Evolutionary conservation across 2,113 vertebrate genomes (phyloP).

Genomic region (Corvus cornix): DNA sequence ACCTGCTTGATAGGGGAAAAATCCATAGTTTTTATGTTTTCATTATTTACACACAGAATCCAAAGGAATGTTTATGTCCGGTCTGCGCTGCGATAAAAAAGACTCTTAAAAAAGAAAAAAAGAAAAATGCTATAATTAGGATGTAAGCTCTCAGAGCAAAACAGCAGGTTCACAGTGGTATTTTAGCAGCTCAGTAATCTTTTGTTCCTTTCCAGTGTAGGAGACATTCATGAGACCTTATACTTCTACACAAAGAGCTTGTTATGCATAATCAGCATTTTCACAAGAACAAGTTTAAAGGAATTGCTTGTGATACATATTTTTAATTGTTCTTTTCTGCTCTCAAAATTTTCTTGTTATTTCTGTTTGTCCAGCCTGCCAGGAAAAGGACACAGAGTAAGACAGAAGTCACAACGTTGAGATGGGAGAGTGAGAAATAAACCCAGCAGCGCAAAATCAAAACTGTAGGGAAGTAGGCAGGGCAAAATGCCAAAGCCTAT

Average conservation of each 20-base stretch:
- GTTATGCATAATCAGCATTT: constrained; percentile 4
- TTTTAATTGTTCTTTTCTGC: background rate
- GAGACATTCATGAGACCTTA: background rate
- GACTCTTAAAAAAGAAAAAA: constrained; percentile 55
- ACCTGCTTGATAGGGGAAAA: constrained; percentile 74
- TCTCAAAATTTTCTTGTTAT: background rate
- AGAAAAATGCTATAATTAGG: constrained; percentile 63
- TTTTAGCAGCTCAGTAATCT: constrained; percentile 62
- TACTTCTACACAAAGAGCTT: constrained; percentile 8
- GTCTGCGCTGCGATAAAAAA: constrained; percentile 47
- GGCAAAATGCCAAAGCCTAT: background rate
- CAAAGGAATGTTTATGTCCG: constrained; percentile 60
- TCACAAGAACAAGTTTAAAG: background rate
- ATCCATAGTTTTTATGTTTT: constrained; percentile 71
- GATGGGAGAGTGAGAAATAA: background rate
- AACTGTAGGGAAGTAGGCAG: background rate
- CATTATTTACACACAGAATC: constrained; percentile 70
- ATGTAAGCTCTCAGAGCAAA: constrained; percentile 42
- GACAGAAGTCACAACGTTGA: background rate
- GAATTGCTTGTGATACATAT: background rate
- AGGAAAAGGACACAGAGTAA: background rate
- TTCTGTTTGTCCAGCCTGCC: background rate
- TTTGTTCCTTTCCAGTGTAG: constrained; percentile 49
- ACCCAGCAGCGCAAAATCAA: fast-evolving
- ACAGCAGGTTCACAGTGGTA: constrained; percentile 35